Percentiles rank a stretch among this genome's conserved stretches.
Evolutionary conservation across 1,140 invertebrate species (phyloP).

Genomic region (Lepidotrigona ventralis): DNA sequence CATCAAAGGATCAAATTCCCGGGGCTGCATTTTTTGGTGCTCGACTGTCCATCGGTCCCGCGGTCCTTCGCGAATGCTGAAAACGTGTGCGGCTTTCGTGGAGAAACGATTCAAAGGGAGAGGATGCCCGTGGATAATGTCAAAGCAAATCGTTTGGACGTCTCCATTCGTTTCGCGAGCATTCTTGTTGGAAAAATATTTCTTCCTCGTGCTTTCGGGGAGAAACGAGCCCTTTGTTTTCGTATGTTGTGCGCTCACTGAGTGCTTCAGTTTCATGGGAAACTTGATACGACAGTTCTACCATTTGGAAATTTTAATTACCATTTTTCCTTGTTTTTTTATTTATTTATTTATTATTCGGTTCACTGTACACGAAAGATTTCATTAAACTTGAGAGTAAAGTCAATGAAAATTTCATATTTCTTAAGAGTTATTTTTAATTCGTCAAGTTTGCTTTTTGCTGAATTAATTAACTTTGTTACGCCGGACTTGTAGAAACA

Average conservation of each 20-base stretch:
- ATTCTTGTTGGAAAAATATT: background rate
- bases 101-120: background rate
- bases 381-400: too few relatives aligned
- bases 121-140: background rate
- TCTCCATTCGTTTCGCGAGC: conserved; percentile 2
- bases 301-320: background rate
- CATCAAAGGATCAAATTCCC: conserved; percentile 38
- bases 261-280: background rate
- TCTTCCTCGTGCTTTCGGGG: background rate
- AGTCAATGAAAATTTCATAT: too few relatives aligned
- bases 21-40: conserved; percentile 32
- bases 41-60: background rate
- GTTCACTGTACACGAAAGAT: too few relatives aligned
- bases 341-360: too few relatives aligned
- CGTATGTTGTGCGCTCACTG: background rate
- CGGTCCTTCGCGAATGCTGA: background rate
- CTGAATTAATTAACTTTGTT: too few relatives aligned
- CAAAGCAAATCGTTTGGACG: conserved; percentile 28
- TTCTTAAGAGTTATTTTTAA: too few relatives aligned
- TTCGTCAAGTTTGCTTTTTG: too few relatives aligned
- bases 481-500: too few relatives aligned
- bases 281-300: background rate
- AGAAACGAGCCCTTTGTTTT: background rate
- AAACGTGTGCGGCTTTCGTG: background rate
- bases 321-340: background rate